Conservation (phyloP, 2,888 invertebrate species). For the Syritta pipiens region DNA sequence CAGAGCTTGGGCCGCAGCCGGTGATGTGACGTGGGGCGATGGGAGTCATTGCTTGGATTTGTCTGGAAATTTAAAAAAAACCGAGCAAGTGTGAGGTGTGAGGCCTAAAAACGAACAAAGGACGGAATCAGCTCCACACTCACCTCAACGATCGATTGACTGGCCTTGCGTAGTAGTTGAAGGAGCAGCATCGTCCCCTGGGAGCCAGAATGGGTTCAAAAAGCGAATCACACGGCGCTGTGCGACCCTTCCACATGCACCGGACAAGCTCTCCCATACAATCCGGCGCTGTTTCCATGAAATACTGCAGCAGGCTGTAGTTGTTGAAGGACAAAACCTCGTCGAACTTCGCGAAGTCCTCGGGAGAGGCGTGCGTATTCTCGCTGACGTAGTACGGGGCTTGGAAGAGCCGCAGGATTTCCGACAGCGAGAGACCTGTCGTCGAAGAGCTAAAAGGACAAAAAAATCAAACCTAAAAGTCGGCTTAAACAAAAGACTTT, state of each 20-base stretch:
- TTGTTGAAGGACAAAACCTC: constrained; percentile 70
- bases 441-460: background rate
- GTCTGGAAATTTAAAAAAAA: constrained; percentile 14
- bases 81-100: background rate
- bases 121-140: no score
- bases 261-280: constrained; percentile 80
- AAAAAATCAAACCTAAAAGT: background rate
- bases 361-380: constrained; percentile 20
- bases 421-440: background rate
- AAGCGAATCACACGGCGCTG: constrained; percentile 80
- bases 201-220: constrained; percentile 80
- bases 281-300: constrained; percentile 78
- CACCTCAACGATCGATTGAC: constrained; percentile 70
- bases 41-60: constrained; percentile 70
- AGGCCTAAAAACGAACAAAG: background rate
- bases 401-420: constrained; percentile 70
- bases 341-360: constrained; percentile 69
- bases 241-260: constrained; percentile 83
- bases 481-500: no score
- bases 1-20: constrained; percentile 83
- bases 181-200: constrained; percentile 83
- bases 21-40: constrained; percentile 81
- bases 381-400: constrained; percentile 69
- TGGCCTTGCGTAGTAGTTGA: constrained; percentile 82
- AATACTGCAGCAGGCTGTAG: constrained; percentile 70